These are phyloP conservation scores for Rhagonycha fulva DNA, from an alignment of 2,888 invertebrate species.

Conservation along the genomic window DNA sequence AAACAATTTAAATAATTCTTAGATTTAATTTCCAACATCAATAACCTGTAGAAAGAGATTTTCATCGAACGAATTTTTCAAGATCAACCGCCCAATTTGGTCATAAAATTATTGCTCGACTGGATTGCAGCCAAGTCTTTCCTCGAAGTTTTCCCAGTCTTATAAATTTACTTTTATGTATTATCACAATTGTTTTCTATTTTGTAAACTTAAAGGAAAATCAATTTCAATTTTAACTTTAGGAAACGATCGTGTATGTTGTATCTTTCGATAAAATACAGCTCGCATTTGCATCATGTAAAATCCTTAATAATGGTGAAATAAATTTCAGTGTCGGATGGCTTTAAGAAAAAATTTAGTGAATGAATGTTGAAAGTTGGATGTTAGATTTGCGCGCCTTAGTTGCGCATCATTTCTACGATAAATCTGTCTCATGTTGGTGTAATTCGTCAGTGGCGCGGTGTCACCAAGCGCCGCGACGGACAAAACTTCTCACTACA, in stretches of 20 bases:
- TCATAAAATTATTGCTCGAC: not conserved
- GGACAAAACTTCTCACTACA: conserved; percentile 3
- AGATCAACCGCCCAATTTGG: not conserved
- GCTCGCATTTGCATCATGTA: not conserved
- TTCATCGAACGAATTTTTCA: not conserved
- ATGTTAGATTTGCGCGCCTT: conserved; percentile 31
- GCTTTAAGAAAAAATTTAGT: conserved; percentile 2
- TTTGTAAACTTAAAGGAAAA: not conserved
- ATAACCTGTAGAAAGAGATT: not conserved
- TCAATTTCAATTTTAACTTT: not conserved
- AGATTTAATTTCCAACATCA: not conserved
- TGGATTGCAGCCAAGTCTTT: not conserved
- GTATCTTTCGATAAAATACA: not conserved
- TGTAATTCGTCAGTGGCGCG: conserved; percentile 35
- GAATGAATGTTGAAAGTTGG: conserved; percentile 22
- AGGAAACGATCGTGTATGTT: not conserved
- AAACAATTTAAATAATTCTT: not conserved
- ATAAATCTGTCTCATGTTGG: conserved; percentile 36
- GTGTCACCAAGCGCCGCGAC: conserved; percentile 26
- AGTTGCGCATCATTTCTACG: conserved; percentile 32
- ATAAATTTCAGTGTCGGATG: not conserved
- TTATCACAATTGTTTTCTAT: not conserved
- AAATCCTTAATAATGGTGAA: not conserved
- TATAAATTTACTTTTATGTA: not conserved
- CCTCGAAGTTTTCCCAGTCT: not conserved